phyloP scores from a whole-genome alignment of 30 jellyfish, hydroid and myxozoan species.

The Nemopilema nomurai region DNA sequence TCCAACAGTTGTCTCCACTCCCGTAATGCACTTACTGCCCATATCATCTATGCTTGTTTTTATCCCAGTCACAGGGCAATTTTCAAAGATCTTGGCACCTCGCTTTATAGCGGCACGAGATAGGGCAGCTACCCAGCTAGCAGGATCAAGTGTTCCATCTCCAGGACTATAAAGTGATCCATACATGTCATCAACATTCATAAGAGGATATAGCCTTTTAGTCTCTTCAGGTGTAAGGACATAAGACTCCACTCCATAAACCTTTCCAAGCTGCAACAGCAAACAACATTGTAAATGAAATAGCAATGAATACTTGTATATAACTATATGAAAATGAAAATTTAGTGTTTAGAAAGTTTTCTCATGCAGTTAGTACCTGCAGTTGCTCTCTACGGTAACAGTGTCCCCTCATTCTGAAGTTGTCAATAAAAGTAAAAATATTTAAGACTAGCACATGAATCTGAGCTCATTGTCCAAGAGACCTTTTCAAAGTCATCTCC shows the following conservation, averaged over 20 bases:
- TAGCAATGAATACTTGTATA: not conserved
- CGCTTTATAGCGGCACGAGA: conserved; percentile 88
- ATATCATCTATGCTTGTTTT: conserved; percentile 62
- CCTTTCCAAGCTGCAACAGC: conserved; percentile 87
- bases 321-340: too few species aligned
- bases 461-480: too few species aligned
- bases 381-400: too few species aligned
- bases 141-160: conserved; percentile 98
- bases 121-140: conserved; percentile 91
- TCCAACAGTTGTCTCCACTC: conserved; percentile 76
- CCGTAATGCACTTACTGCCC: conserved; percentile 73
- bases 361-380: too few species aligned
- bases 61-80: conserved; percentile 83
- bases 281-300: not conserved
- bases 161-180: conserved; percentile 96
- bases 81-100: conserved; percentile 91
- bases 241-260: conserved; percentile 85
- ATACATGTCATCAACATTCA: conserved; percentile 89
- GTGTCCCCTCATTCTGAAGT: too few species aligned
- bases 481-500: too few species aligned
- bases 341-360: too few species aligned
- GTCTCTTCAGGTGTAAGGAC: conserved; percentile 88
- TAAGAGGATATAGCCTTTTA: conserved; percentile 78
- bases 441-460: too few species aligned
- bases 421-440: too few species aligned